Evolutionary conservation across 2,113 vertebrate genomes (phyloP).

Genomic region (Oreochromis spilurus): DNA sequence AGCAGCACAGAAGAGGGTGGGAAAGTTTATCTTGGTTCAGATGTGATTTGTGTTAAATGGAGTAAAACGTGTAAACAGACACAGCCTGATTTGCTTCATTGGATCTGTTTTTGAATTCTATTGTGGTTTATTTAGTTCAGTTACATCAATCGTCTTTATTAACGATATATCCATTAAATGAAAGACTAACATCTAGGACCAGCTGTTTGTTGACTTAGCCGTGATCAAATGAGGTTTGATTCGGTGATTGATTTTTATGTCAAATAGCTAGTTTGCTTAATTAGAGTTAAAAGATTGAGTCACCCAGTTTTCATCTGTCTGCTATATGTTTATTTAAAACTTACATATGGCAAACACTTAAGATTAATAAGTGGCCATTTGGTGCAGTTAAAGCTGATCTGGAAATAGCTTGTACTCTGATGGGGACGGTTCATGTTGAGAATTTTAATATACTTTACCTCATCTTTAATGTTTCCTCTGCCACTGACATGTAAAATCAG

Average conservation of each 20-base stretch:
- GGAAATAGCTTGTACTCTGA: background rate
- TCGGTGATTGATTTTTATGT: background rate
- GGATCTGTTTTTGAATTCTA: background rate
- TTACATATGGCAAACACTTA: background rate
- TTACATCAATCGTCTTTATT: slow-evolving; percentile 12
- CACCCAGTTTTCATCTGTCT: background rate
- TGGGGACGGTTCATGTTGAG: background rate
- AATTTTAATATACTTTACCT: background rate
- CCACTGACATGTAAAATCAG: background rate
- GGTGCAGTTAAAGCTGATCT: background rate
- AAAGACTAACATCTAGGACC: slow-evolving; percentile 25
- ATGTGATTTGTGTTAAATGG: slow-evolving; percentile 6
- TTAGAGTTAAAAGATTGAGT: background rate
- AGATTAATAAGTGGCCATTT: slow-evolving; percentile 13
- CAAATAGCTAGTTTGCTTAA: background rate
- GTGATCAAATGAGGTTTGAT: slow-evolving; percentile 9
- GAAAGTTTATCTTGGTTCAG: slow-evolving; percentile 23
- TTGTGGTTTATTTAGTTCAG: slow-evolving; percentile 10
- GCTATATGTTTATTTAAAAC: background rate
- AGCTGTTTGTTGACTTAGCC: slow-evolving; percentile 29
- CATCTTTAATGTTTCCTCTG: background rate
- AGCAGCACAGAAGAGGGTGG: background rate
- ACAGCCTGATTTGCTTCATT: background rate
- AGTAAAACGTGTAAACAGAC: background rate
- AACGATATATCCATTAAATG: slow-evolving; percentile 16